Evolutionary conservation across 2,113 vertebrate species (phyloP).

Genomic region (Phylloscopus trochiloides): DNA sequence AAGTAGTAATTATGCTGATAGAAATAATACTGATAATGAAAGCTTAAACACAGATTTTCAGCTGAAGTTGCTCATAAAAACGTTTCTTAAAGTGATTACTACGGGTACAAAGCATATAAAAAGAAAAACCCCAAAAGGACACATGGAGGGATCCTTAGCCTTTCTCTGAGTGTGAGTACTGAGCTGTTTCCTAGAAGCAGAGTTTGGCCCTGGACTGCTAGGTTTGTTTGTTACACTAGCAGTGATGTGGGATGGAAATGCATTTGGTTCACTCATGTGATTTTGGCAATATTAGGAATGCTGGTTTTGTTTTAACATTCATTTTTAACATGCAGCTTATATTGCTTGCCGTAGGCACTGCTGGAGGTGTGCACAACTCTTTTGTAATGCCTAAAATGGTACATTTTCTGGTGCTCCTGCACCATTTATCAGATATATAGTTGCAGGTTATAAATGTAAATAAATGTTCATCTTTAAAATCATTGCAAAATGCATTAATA

Average conservation of each 20-base stretch:
- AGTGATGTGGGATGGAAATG: not conserved
- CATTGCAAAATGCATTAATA: not conserved
- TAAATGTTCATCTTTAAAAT: not conserved
- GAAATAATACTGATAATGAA: not conserved
- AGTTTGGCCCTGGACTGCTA: not conserved
- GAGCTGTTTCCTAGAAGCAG: not conserved
- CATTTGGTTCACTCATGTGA: not conserved
- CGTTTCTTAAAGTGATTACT: not conserved
- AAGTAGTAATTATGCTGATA: not conserved
- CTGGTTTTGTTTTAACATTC: not conserved
- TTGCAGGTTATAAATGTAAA: not conserved
- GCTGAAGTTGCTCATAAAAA: not conserved
- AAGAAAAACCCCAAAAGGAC: not conserved
- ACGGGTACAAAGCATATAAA: not conserved
- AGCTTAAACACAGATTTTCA: not conserved
- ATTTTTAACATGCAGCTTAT: not conserved
- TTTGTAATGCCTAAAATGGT: not conserved
- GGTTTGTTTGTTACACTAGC: not conserved
- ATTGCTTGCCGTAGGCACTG: rapidly evolving
- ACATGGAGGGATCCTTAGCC: not conserved
- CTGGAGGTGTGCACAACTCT: not conserved
- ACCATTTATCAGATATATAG: rapidly evolving
- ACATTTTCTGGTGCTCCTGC: not conserved
- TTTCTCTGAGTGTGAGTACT: not conserved
- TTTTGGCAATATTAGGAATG: not conserved